Evolutionary conservation across 30 jellyfish, hydroid and myxozoan species (phyloP), one percentile per base, ranked within the genome.

Genomic region (Kudoa iwatai): DNA sequence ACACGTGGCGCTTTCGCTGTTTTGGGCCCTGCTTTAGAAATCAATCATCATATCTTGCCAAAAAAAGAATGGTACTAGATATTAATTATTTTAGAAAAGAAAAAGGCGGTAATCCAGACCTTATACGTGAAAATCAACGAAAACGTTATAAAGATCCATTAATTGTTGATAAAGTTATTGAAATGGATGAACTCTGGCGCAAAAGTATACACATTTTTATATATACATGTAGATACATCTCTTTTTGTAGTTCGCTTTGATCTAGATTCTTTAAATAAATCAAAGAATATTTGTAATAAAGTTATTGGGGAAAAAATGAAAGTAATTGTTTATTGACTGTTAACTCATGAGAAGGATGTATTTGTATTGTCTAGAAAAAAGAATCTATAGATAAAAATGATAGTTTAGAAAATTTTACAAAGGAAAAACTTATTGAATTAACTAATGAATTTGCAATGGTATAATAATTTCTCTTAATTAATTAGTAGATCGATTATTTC

Each of bases 51-150:
- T n/a, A n/a, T n/a, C n/a, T n/a, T n/a, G n/a, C n/a, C n/a, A n/a
- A n/a, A n/a, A n/a, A n/a, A n/a, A n/a, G n/a, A n/a, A 65, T 65
- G 88, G 88, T 65, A 3, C 62, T 65, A 15, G 88, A 65, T 42
- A 36, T 65, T 31, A 83, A 65, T 17, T 36, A 56, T 28, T 65
- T 65, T 36, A 55, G 88, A 23, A 53, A 65, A 3, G 88, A 65
- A 52, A 65, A 65, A 34, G 88, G 88, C 0, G 83, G 88, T 2
- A 39, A 51, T 32, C 84, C 77, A 23, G 88, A 65, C 3, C 56
- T 51, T 30, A 65, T 65, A 22, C 45, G 50, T 17, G 88, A 51
- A 20, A 65, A 57, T 56, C 88, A 65, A 42, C 52, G 63, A 33
- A 65, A 65, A 33, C 47, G 88, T 13, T 65, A 50, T 47, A 65